Conservation (phyloP, 64 coral and sea anemone genomes). For the Montipora capricornis region DNA sequence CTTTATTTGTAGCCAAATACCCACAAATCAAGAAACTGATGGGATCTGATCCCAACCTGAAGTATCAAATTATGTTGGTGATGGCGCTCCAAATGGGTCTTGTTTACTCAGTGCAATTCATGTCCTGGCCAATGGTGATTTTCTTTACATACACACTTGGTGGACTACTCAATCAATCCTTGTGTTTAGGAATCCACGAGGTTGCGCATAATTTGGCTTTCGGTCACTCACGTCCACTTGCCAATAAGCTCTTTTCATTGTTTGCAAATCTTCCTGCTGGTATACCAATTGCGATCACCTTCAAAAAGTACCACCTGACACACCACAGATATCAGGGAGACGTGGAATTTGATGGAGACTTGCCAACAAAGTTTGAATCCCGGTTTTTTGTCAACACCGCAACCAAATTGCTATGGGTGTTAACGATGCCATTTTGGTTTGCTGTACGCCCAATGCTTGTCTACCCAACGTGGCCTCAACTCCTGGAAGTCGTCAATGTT, state of each 20-base stretch:
- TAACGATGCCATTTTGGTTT: conserved; percentile 94
- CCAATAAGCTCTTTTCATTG: conserved; percentile 85
- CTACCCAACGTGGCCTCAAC: conserved; percentile 79
- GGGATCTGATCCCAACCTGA: conserved; percentile 92
- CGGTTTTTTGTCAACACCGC: conserved; percentile 90
- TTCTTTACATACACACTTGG: conserved; percentile 83
- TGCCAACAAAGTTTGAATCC: conserved; percentile 91
- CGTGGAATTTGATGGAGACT: conserved; percentile 93
- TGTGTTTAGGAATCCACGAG: conserved; percentile 93
- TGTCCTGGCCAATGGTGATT: conserved; percentile 87
- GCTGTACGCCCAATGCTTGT: conserved; percentile 94
- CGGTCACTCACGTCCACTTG: conserved; percentile 85
- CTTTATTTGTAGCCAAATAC: conserved; percentile 86
- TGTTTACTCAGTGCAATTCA: conserved; percentile 52
- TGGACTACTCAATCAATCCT: conserved; percentile 93
- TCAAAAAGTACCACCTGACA: conserved; percentile 96
- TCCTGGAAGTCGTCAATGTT: conserved; percentile 85
- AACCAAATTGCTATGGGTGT: conserved; percentile 94
- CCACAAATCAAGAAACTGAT: conserved; percentile 98
- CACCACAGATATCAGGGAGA: conserved; percentile 98
- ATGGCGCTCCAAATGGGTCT: conserved; percentile 81
- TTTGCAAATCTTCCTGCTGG: conserved; percentile 93
- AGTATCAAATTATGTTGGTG: conserved; percentile 82
- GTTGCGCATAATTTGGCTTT: conserved; percentile 97
- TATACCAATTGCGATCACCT: conserved; percentile 88